Base-by-base conservation (phyloP, 2,888 invertebrate genomes). In the Erebia aethiops region DNA sequence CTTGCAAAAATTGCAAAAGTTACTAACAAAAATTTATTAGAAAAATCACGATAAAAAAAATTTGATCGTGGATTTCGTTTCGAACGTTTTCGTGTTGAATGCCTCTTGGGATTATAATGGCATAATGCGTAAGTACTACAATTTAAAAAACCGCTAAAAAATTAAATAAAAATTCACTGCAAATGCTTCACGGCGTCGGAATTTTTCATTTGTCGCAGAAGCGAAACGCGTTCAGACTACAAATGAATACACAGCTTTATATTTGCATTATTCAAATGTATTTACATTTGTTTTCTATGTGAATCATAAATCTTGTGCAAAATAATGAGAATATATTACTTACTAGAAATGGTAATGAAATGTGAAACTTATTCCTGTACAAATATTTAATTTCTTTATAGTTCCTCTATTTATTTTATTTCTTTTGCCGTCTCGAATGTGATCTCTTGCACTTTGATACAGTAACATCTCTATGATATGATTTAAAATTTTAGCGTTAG, bases 291-390 rank as follows among this genome's bases (percentile, higher is more conserved):
- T 62, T 62, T 43, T 21, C 51, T 13, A 41, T 61, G 54, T 70
- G 70, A 70, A 61, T 66, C 70, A 70, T 61, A 54, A 54, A 70
- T 70, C 54, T 70, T 43, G 43, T 61, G 70, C 65, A 54, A 41
- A 67, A 60, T 35, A 11, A 67, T 18, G 46, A 35, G 51, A 60
- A 67, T 51, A 67, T 51, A 35, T 67, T 60, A 21, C 60, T 67
- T 60, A 21, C 52, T 67, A 52, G 11, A n/a, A 18, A 56, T n/a
- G 43, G 35, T 64, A 57, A 46, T 58, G 64, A 58, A 49, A 63
- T 35, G 56, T 51, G 26, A 26, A 56, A 16, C 56, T 43, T 62
- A 62, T 46, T 46, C 62, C 21, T 49, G 13, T n/a, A 62, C 13
- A 62, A 62, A 62, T 49, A 62, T 62, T 62, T 5, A 35, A 35